These are phyloP conservation scores for Onychostoma macrolepis DNA, from an alignment of 2,113 vertebrate species.

Conservation along the genomic window DNA sequence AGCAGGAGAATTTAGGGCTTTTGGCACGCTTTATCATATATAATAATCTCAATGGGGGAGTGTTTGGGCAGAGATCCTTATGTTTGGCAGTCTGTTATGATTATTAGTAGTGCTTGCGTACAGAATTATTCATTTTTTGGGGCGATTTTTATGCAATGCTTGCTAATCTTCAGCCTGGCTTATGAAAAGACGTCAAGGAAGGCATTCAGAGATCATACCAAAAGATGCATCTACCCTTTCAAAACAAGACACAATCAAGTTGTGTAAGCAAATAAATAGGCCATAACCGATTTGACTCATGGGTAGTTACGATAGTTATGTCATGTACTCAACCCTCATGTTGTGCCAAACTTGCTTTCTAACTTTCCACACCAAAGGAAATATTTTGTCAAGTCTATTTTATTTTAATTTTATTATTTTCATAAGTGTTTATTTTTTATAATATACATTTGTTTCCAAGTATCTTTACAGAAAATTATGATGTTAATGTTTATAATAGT, in stretches of 20 bases:
- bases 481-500: not conserved
- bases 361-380: not conserved
- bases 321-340: not conserved
- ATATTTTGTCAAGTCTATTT: too few relatives aligned
- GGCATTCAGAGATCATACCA: not conserved
- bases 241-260: not conserved
- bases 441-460: not conserved
- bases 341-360: not conserved
- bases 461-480: not conserved
- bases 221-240: not conserved
- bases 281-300: not conserved
- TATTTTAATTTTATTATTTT: too few relatives aligned
- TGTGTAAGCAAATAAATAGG: not conserved
- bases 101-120: not conserved
- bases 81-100: conserved; percentile 16
- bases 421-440: not conserved
- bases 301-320: not conserved
- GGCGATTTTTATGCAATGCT: not conserved
- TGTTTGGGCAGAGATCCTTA: not conserved
- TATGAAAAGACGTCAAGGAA: not conserved
- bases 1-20: not conserved
- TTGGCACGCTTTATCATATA: not conserved
- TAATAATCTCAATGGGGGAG: not conserved
- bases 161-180: not conserved
- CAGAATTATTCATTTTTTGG: not conserved